Base-by-base conservation (phyloP, 2,113 vertebrate genomes). In the Ornithorhynchus anatinus region DNA sequence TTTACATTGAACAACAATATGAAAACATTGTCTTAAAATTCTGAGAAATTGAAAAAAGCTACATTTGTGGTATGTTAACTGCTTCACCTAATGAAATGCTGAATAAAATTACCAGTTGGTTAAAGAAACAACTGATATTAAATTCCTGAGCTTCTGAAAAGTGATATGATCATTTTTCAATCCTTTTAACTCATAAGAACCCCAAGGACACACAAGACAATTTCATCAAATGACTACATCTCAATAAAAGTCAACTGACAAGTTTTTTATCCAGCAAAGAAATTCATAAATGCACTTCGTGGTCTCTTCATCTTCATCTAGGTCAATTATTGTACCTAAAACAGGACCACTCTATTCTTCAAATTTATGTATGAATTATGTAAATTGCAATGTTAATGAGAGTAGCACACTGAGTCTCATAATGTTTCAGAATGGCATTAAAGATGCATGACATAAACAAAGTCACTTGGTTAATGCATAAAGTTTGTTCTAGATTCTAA, bases 21-120 rank as follows among this genome's bases (percentile, higher is more conserved):
- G 9, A 47, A 77, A 79, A 51, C 6, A 61, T 62, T 80, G 77
- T 47, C 50, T 81, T 33, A 75, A 59, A 37, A 82, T 44, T 83
- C 57, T 86, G 60, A 67, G 56, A 79, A 20, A 64, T 82, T 31
- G 44, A 44, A 69, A 61, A 86, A 77, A 75, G 36, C 13, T 62
- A 54, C 56, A 57, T 4, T 82, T 80, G 74, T 79, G 68, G 59
- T 38, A 73, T 85, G 53, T 59, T 77, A 23, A 50, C 62, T 61
- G 1, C 59, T 81, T n/a, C 59, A 43, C 67, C 51, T 67, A 77
- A 53, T n/a, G 74, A 58, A 63, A 69, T 79, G 44, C 67, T 56
- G 11, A 64, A 43, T 25, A 82, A 38, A 69, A 39, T 73, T 75
- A 39, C 5, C 59, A 72, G 29, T 60, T 81, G 58, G 65, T 64